Conservation (phyloP, 53 echinoderm and acorn worm species). For the Mesocentrotus franciscanus region DNA sequence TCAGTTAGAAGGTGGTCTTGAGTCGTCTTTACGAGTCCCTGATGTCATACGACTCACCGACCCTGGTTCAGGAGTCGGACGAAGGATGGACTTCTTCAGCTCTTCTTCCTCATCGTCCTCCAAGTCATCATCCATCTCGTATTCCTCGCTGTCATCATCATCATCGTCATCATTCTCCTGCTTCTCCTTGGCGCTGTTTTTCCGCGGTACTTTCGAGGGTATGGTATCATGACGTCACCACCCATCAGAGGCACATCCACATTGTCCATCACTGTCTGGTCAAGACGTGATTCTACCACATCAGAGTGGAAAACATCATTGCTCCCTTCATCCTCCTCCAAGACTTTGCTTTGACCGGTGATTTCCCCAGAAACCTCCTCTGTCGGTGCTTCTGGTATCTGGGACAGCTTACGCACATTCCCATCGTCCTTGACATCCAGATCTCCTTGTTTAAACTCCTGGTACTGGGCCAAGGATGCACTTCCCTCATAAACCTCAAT, state of each 20-base stretch:
- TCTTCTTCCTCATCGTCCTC: constrained; percentile 69
- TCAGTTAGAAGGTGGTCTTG: constrained; percentile 40
- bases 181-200: constrained; percentile 9
- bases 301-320: not conserved
- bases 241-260: constrained; percentile 51
- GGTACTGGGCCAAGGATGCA: constrained; percentile 32
- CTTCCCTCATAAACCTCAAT: constrained; percentile 77
- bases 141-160: constrained; percentile 7
- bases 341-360: not conserved
- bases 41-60: constrained; percentile 56
- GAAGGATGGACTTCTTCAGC: constrained; percentile 60
- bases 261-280: constrained; percentile 44
- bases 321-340: constrained; percentile 40
- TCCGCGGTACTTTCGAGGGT: constrained; percentile 27
- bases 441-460: constrained; percentile 42
- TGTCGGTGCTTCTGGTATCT: constrained; percentile 57
- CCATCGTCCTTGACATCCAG: constrained; percentile 73
- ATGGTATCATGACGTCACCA: constrained; percentile 50
- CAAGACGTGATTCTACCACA: constrained; percentile 14
- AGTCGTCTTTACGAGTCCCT: not conserved
- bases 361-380: constrained; percentile 5
- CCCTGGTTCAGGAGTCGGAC: constrained; percentile 61
- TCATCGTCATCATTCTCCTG: not conserved
- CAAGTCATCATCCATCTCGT: constrained; percentile 53
- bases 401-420: constrained; percentile 64